Percentiles rank a stretch among this genome's conserved stretches.
phyloP scores from a whole-genome alignment of 1,140 invertebrate species.

The Rhagoletis zephyria region DNA sequence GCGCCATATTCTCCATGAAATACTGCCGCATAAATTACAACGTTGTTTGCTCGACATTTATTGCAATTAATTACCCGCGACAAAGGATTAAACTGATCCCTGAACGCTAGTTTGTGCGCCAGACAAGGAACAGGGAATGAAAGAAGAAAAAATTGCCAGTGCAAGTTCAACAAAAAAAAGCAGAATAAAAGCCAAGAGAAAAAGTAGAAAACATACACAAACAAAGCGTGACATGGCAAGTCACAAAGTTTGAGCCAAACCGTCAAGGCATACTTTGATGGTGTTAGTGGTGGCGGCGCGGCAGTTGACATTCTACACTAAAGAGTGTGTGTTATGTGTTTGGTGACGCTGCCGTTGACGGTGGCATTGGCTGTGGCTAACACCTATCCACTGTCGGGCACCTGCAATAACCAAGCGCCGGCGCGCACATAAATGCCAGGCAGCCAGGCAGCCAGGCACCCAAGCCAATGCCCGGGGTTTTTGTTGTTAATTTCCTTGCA shows the following conservation, averaged over 20 bases:
- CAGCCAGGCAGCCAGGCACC: background rate
- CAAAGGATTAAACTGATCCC: slow-evolving; percentile 40
- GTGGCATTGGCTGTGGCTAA: slow-evolving; percentile 14
- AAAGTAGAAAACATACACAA: background rate
- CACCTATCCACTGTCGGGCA: slow-evolving; percentile 2
- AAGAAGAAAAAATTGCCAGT: background rate
- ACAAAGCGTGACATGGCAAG: background rate
- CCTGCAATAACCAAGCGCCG: slow-evolving; percentile 36
- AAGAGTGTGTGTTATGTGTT: too few species aligned
- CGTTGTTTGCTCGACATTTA: slow-evolving; percentile 16
- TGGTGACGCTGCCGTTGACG: too few species aligned
- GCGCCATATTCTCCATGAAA: background rate
- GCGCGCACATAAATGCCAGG: slow-evolving; percentile 17
- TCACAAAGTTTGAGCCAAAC: background rate
- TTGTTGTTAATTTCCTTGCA: background rate
- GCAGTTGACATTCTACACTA: background rate
- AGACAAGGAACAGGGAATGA: background rate
- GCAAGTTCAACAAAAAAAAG: background rate
- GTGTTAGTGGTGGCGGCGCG: background rate
- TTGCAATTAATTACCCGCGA: slow-evolving; percentile 40
- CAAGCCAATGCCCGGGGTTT: background rate
- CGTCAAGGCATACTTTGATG: background rate
- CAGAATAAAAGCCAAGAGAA: background rate
- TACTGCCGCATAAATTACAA: background rate
- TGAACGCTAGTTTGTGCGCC: background rate